Conservation (phyloP, 2,888 invertebrate species). For the Seira sanloemensis region DNA sequence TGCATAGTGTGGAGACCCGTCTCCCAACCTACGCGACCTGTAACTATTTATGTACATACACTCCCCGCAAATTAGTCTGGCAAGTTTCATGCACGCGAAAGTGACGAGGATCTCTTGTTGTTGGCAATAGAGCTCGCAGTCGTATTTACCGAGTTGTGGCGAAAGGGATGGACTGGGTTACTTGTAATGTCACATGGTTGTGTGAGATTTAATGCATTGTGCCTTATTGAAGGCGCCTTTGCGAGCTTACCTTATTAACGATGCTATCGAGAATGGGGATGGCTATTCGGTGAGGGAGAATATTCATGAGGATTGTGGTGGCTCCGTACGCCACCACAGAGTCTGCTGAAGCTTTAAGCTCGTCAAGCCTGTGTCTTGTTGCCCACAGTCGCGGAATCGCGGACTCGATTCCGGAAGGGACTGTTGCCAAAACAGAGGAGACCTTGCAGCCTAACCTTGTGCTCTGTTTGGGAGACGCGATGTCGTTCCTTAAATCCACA, state of each 20-base stretch:
- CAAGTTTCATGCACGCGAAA: too few species aligned
- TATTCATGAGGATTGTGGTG: conserved; percentile 76
- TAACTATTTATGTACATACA: too few species aligned
- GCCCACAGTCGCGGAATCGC: conserved; percentile 80
- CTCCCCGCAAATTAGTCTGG: too few species aligned
- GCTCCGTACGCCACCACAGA: conserved; percentile 78
- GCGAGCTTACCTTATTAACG: conserved; percentile 68
- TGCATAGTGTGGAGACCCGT: too few species aligned
- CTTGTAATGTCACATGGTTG: too few species aligned
- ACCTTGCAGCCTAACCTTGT: conserved; percentile 75
- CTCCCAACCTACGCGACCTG: too few species aligned
- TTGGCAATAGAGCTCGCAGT: too few species aligned
- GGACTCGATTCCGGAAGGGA: conserved; percentile 79
- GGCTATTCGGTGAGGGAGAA: conserved; percentile 70
- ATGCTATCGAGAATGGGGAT: conserved; percentile 69
- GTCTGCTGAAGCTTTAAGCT: conserved; percentile 77
- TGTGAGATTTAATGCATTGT: too few species aligned
- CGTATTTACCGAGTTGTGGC: too few species aligned
- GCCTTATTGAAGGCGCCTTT: too few species aligned
- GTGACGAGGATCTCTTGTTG: too few species aligned
- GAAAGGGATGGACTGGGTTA: too few species aligned
- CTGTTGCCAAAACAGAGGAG: conserved; percentile 75
- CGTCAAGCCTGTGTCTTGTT: conserved; percentile 77
- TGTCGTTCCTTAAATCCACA: conserved; percentile 75
- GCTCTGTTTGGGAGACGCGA: conserved; percentile 72